Conservation (phyloP, 2,888 invertebrate genomes). For the Deroplatys truncata region DNA sequence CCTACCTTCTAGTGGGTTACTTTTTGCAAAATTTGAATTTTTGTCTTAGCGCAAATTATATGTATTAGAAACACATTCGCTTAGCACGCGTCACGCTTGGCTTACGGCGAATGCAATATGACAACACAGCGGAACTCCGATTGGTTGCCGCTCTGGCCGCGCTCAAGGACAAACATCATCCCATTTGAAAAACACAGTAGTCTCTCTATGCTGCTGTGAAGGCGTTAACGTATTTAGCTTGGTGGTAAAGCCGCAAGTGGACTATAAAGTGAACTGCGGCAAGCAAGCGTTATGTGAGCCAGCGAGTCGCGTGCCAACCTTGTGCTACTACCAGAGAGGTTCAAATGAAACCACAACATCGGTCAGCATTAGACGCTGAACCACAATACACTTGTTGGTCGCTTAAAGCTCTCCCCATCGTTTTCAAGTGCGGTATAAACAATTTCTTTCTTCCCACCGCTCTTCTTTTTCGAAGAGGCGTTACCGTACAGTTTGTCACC, state of each 20-base stretch:
- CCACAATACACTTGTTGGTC: not conserved
- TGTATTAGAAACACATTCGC: no score
- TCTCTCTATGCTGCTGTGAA: no score
- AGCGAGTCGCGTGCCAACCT: not conserved
- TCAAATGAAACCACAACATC: slow-evolving; percentile 2
- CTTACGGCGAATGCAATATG: no score
- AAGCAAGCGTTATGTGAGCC: not conserved
- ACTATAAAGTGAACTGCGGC: not conserved
- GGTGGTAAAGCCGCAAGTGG: not conserved
- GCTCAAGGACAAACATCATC: no score
- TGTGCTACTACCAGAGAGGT: not conserved
- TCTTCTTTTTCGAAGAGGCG: not conserved
- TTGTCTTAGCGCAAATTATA: no score
- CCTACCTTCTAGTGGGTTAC: no score
- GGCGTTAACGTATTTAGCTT: not conserved
- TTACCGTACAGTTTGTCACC: not conserved
- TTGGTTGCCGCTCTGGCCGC: no score
- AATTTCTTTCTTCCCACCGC: not conserved
- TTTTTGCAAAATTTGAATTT: no score
- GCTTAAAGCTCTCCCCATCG: not conserved
- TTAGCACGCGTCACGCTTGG: no score
- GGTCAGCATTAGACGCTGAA: not conserved
- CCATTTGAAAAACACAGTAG: no score
- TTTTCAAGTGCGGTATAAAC: not conserved
- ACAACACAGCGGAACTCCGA: no score